Percentiles rank a stretch among this genome's conserved stretches.
These are phyloP conservation scores for Catocala fraxini DNA, from an alignment of 2,888 invertebrate species.

Conservation along the genomic window DNA sequence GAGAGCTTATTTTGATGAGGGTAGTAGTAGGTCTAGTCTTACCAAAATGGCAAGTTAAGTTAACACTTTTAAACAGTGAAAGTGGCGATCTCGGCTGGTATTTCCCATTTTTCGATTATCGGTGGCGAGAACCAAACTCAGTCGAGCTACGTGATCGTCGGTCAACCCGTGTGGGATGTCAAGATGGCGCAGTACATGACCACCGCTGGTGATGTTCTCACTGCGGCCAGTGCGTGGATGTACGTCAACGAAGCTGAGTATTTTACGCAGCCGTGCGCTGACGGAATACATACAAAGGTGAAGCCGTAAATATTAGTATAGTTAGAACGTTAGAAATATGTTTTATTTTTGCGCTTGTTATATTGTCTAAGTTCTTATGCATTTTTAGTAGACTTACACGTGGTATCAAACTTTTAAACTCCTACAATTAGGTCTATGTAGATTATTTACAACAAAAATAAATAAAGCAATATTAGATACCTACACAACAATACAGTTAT, in stretches of 20 bases:
- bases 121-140: constrained; percentile 76
- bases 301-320: not conserved
- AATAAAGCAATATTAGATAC: too few species aligned
- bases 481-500: too few species aligned
- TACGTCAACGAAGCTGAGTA: constrained; percentile 89
- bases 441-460: too few species aligned
- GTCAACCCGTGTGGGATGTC: constrained; percentile 88
- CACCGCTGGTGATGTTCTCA: constrained; percentile 88
- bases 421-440: too few species aligned
- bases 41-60: too few species aligned
- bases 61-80: constrained; percentile 78
- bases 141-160: constrained; percentile 88
- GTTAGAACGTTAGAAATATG: too few species aligned
- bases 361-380: too few species aligned
- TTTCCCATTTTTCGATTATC: constrained; percentile 87
- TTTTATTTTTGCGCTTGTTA: too few species aligned
- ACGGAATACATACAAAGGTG: constrained; percentile 85
- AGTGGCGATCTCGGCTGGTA: constrained; percentile 89
- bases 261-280: constrained; percentile 83
- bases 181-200: constrained; percentile 80
- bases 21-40: too few species aligned
- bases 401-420: too few species aligned
- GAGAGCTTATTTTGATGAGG: too few species aligned
- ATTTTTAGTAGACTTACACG: too few species aligned
- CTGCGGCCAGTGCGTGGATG: constrained; percentile 88